Base-by-base conservation (phyloP, 2,888 invertebrate genomes). In the Hypena proboscidalis region DNA sequence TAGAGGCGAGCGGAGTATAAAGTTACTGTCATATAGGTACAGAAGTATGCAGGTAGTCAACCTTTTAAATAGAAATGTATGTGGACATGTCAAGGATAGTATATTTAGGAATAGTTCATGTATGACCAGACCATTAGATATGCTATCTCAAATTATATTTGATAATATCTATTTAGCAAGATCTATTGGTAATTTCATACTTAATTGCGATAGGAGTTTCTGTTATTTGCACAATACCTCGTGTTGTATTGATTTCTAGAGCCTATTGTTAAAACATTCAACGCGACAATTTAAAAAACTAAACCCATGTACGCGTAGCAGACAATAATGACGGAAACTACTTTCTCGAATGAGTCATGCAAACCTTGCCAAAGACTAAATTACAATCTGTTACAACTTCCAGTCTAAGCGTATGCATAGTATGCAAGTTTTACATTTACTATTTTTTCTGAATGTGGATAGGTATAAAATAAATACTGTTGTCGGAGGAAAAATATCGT, bases 321-420 rank as follows among this genome's bases (percentile, higher is more conserved):
- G 48, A 62, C 53, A 62, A 51, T 55, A 60, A 50, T 58, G 52
- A 62, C 34, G 51, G 40, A 51, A 51, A 52, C 56, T 52, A 63
- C 66, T 73, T 70, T 70, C 70, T 70, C 67, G 54, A 50, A 47
- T 69, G 67, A 68, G 43, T 70, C 69, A 65, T 46, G 30, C 34
- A 4, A 50, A 48, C 40, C 51, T 52, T 50, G 40, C 48, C 44
- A 42, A 38, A 45, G 45, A 46, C 52, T 50, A 56, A 52, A 58
- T 55, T 31, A 35, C 33, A 37, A 13, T 26, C 39, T 49, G 41
- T 46, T 47, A 40, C 38, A 52, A 52, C 36, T 33, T 40, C 36
- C 41, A 42, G 31, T 43, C 20, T 19, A 33, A 32, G 43, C 5
- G 23, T 35, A 45, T 43, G 44, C 21, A 29, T 33, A 44, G 32